phyloP scores from a whole-genome alignment of 2,797 vertebrate species.

The Myotis planiceps region DNA sequence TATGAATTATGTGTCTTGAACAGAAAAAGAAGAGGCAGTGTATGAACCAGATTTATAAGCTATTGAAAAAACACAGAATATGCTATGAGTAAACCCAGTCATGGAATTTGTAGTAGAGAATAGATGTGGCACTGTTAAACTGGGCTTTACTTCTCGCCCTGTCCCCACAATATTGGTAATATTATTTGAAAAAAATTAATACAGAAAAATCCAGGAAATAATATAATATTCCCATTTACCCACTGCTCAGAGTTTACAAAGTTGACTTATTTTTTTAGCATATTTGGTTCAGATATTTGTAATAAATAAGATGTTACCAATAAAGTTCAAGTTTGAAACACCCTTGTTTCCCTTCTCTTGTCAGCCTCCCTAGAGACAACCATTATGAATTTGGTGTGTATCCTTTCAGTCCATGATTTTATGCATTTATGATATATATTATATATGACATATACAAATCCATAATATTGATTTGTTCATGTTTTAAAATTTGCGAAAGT shows the following conservation, averaged over 20 bases:
- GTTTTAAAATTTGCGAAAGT: background rate
- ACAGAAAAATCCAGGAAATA: background rate
- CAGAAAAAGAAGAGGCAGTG: background rate
- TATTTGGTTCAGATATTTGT: slow-evolving; percentile 20
- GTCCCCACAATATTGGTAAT: background rate
- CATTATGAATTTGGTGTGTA: background rate
- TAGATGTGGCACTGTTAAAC: background rate
- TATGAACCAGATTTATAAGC: background rate
- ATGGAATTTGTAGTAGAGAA: background rate
- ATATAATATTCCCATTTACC: background rate
- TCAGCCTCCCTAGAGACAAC: background rate
- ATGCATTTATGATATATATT: background rate
- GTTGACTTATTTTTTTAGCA: background rate
- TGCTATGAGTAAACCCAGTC: background rate
- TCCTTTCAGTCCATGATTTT: background rate
- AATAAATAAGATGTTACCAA: background rate
- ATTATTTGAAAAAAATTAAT: background rate
- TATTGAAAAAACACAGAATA: background rate
- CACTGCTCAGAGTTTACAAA: background rate
- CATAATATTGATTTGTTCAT: background rate
- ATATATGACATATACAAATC: background rate
- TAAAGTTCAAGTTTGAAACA: background rate
- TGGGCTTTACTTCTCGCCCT: background rate
- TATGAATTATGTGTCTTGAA: background rate
- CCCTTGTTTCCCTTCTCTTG: background rate